Conservation (phyloP, 2,113 vertebrate genomes). For the Psettodes erumei region DNA sequence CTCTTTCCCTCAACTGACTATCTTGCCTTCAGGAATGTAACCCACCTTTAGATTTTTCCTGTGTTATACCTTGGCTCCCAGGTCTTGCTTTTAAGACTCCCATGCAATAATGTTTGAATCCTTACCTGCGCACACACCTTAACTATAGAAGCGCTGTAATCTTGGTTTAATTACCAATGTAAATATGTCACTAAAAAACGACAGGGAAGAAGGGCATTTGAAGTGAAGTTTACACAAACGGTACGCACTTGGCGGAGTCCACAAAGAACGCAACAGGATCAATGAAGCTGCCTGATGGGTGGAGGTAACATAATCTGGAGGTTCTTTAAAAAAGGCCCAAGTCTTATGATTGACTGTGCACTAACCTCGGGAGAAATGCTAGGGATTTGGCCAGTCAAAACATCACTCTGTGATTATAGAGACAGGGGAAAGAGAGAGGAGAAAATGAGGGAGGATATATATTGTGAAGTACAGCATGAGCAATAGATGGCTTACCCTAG, state of each 20-base stretch:
- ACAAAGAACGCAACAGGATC: constrained; percentile 56
- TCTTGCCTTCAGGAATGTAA: constrained; percentile 46
- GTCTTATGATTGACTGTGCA: constrained; percentile 65
- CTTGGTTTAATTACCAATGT: constrained; percentile 68
- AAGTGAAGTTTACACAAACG: constrained; percentile 39
- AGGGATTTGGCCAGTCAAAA: constrained; percentile 73
- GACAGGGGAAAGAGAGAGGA: constrained; percentile 50
- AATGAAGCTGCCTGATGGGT: constrained; percentile 69
- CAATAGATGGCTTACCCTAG: constrained; percentile 12
- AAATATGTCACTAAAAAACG: constrained; percentile 73
- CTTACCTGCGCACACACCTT: constrained; percentile 45
- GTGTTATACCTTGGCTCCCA: constrained; percentile 21
- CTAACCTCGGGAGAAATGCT: constrained; percentile 67
- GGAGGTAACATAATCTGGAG: constrained; percentile 69
- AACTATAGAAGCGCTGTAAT: constrained; percentile 61
- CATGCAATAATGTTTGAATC: constrained; percentile 44
- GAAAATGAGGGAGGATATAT: constrained; percentile 62
- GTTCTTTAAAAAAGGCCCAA: constrained; percentile 67
- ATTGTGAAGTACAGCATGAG: constrained; percentile 58
- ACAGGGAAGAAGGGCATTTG: constrained; percentile 22
- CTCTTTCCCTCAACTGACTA: constrained; percentile 34
- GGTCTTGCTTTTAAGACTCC: constrained; percentile 49
- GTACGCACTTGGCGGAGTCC: constrained; percentile 39
- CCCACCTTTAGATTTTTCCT: constrained; percentile 16
- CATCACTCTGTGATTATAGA: constrained; percentile 66